Evolutionary conservation across 2,113 vertebrate genomes (phyloP).

Genomic region (Canis aureus): DNA sequence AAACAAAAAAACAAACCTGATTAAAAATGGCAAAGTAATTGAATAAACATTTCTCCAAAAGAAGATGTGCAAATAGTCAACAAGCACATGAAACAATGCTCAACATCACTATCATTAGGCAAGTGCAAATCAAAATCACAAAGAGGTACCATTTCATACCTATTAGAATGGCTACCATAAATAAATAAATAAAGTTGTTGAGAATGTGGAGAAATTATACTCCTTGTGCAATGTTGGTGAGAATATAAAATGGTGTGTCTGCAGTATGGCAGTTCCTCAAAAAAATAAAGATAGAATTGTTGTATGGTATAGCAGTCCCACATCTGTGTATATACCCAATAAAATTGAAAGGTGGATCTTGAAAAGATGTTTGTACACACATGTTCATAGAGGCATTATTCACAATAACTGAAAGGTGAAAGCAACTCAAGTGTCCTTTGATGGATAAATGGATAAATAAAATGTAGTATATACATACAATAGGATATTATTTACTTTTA

Average conservation of each 20-base stretch:
- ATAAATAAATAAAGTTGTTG: background rate
- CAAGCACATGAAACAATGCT: background rate
- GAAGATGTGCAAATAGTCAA: background rate
- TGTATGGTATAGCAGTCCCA: background rate
- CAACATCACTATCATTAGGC: background rate
- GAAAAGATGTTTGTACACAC: background rate
- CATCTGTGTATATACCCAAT: background rate
- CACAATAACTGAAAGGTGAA: background rate
- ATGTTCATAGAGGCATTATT: background rate
- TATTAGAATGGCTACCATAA: background rate
- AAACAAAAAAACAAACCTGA: background rate
- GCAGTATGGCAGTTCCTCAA: background rate
- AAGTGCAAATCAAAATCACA: constrained; percentile 3
- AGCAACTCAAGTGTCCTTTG: background rate
- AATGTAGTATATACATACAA: background rate
- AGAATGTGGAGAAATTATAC: constrained; percentile 4
- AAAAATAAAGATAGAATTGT: background rate
- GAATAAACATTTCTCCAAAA: constrained; percentile 1
- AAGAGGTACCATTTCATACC: background rate
- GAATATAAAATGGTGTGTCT: background rate
- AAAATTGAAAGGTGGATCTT: background rate
- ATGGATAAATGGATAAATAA: background rate
- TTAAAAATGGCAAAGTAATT: background rate
- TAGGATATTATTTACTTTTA: background rate
- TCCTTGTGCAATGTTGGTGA: background rate